Percentiles rank a stretch among this genome's conserved stretches.
These are phyloP conservation scores for Cantharis flavilabris DNA, from an alignment of 2,888 invertebrate species.

Conservation along the genomic window DNA sequence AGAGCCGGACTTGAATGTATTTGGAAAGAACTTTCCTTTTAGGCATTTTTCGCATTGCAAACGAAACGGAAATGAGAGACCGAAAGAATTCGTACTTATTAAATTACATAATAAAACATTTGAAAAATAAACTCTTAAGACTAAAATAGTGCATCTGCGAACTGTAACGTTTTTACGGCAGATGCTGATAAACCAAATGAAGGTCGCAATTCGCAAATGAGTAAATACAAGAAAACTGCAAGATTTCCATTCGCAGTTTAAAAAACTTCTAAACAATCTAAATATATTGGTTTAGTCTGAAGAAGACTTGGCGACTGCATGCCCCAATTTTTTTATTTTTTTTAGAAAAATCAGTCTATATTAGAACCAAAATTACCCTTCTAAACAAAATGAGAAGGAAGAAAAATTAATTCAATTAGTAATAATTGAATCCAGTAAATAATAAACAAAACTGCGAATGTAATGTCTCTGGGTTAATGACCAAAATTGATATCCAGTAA, in stretches of 20 bases:
- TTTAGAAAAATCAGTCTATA: too few relatives aligned
- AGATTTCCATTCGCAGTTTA: background rate
- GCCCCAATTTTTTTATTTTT: too few relatives aligned
- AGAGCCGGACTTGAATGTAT: background rate
- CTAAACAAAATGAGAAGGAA: too few relatives aligned
- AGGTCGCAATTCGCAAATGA: background rate
- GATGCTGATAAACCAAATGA: background rate
- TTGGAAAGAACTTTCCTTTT: background rate
- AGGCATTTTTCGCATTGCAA: background rate
- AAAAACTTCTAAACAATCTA: background rate
- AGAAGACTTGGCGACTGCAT: too few relatives aligned
- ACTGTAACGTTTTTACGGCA: background rate
- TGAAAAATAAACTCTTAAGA: background rate
- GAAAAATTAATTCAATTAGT: too few relatives aligned
- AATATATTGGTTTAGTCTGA: too few relatives aligned
- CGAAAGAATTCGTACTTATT: background rate
- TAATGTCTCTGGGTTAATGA: background rate
- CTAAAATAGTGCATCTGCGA: background rate
- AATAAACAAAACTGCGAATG: background rate
- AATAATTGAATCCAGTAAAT: too few relatives aligned
- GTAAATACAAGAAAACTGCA: background rate
- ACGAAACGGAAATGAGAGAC: background rate
- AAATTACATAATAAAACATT: background rate
- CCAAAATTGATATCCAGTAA: background rate
- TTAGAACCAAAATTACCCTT: too few relatives aligned